A percentile compares a stretch with the other conserved stretches of the same genome.
These are phyloP conservation scores for Siniperca knerii DNA, from an alignment of 2,113 vertebrate species.

Conservation along the genomic window DNA sequence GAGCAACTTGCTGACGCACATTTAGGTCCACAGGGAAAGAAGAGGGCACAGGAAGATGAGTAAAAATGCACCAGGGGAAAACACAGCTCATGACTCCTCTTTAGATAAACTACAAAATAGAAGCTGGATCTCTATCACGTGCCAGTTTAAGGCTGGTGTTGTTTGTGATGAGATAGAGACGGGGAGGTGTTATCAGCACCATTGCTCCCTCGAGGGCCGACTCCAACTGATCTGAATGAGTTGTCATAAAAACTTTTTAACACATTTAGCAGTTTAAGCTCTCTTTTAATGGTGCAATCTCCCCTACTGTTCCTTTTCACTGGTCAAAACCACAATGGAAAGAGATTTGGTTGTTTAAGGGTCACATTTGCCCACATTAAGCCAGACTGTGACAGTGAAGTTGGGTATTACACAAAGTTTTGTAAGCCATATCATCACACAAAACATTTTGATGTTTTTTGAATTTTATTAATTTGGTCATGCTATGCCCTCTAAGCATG, in stretches of 20 bases:
- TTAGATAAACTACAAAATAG: slow-evolving; percentile 42
- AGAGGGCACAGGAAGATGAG: slow-evolving; percentile 54
- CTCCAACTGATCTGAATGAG: slow-evolving; percentile 12
- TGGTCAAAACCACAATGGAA: background rate
- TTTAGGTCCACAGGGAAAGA: slow-evolving; percentile 55
- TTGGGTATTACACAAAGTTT: background rate
- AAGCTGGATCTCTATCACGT: slow-evolving; percentile 29
- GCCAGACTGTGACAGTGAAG: background rate
- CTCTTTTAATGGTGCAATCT: slow-evolving; percentile 44
- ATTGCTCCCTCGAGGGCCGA: background rate
- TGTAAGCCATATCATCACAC: background rate
- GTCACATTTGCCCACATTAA: background rate
- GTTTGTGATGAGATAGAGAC: slow-evolving; percentile 29
- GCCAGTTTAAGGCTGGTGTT: slow-evolving; percentile 22
- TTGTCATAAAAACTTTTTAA: slow-evolving; percentile 11
- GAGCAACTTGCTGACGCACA: slow-evolving; percentile 74
- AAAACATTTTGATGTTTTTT: too few relatives aligned
- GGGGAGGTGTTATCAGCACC: slow-evolving; percentile 3
- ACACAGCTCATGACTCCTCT: slow-evolving; percentile 49
- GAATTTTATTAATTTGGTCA: too few relatives aligned
- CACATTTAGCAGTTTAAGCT: slow-evolving; percentile 25
- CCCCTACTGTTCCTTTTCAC: slow-evolving; percentile 19
- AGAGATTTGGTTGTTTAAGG: background rate
- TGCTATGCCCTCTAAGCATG: background rate
- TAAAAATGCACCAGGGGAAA: slow-evolving; percentile 46